Conservation (phyloP, 2,113 vertebrate species). For the Ivindomyrus marchei region DNA sequence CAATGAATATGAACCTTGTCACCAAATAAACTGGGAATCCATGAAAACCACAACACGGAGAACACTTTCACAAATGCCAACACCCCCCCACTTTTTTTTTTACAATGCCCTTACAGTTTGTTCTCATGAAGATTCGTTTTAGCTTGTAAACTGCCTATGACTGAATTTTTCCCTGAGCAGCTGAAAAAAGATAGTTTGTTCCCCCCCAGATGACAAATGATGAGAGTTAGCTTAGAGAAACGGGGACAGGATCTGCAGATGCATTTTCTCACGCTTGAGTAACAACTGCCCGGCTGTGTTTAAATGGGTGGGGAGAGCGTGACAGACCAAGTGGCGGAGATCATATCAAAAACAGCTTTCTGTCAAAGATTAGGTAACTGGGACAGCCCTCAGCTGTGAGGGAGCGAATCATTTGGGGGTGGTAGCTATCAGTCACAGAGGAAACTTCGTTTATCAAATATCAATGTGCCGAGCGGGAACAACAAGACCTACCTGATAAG, state of each 20-base stretch:
- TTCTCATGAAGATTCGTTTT: conserved; percentile 9
- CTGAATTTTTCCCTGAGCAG: neutral
- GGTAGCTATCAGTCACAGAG: neutral
- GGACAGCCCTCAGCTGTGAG: conserved; percentile 10
- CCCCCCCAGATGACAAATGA: conserved; percentile 4
- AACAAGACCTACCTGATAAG: neutral
- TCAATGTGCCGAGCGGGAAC: neutral
- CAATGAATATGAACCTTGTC: conserved; percentile 8
- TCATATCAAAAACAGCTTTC: neutral
- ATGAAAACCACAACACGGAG: neutral
- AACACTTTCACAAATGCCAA: neutral
- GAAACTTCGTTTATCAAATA: neutral
- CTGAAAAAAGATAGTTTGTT: neutral
- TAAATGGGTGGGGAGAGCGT: neutral
- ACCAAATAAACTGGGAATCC: conserved; percentile 3
- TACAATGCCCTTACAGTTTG: neutral
- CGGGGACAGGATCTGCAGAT: neutral
- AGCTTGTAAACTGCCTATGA: neutral
- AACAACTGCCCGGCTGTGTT: conserved; percentile 1
- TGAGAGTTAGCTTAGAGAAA: conserved; percentile 18
- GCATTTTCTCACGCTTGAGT: conserved; percentile 1
- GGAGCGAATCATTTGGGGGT: neutral
- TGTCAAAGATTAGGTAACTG: conserved; percentile 9
- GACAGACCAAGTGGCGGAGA: neutral
- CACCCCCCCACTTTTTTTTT: neutral